These are phyloP conservation scores for Nesogale talazaci DNA, from an alignment of 2,113 vertebrate species.

Conservation along the genomic window DNA sequence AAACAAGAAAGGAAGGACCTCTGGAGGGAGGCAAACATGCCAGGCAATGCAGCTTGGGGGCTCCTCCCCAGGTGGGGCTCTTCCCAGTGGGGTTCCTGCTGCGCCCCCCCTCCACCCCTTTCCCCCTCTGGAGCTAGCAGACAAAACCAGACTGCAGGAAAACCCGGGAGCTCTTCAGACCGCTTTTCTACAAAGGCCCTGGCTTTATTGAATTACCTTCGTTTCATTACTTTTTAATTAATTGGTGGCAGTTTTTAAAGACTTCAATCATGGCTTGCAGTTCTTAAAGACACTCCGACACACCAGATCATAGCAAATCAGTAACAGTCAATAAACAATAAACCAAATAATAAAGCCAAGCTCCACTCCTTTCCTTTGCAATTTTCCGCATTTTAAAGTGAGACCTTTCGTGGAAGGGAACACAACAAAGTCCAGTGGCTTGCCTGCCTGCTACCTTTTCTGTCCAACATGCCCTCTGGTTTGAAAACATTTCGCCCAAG, in stretches of 20 bases:
- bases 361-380: not conserved
- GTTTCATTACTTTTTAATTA: not conserved
- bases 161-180: conserved; percentile 62
- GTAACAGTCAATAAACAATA: not conserved
- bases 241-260: conserved; percentile 61
- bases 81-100: no score
- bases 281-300: conserved; percentile 65
- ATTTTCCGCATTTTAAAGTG: conserved; percentile 63
- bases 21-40: conserved; percentile 71
- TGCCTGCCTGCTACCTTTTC: not conserved
- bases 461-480: not conserved
- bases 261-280: not conserved
- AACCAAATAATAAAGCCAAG: conserved; percentile 19
- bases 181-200: conserved; percentile 63
- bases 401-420: conserved; percentile 53
- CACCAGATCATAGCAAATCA: conserved; percentile 51
- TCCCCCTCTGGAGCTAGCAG: conserved; percentile 61
- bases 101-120: no score
- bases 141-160: conserved; percentile 61
- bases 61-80: conserved; percentile 60
- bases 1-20: conserved; percentile 77
- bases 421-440: not conserved
- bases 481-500: not conserved
- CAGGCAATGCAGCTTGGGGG: conserved; percentile 31
- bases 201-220: conserved; percentile 13